A percentile compares a stretch with the other conserved stretches of the same genome.
Evolutionary conservation across 2,113 vertebrate species (phyloP).

Genomic region (Ophthalmolycus amberensis): DNA sequence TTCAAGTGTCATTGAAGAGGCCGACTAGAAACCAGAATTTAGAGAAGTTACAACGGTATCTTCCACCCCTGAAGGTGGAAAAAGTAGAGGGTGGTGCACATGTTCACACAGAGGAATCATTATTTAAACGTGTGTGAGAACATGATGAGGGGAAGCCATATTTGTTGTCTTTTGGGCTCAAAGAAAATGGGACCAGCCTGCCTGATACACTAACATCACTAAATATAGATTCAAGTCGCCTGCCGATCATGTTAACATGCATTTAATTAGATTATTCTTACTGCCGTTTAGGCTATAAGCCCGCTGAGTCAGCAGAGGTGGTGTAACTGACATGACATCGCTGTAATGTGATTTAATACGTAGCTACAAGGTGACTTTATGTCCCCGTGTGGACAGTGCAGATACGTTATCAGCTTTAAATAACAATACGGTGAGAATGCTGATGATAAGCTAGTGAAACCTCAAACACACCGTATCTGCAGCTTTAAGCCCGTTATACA

Average conservation of each 20-base stretch:
- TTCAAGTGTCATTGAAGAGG: neutral
- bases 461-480: neutral
- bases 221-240: slow-evolving; percentile 71
- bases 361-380: neutral
- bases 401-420: neutral
- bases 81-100: slow-evolving; percentile 29
- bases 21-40: slow-evolving; percentile 33
- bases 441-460: neutral
- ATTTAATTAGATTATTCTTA: slow-evolving; percentile 69
- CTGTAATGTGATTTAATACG: neutral
- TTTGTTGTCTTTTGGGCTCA: slow-evolving; percentile 26
- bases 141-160: slow-evolving; percentile 34
- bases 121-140: slow-evolving; percentile 46
- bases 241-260: slow-evolving; percentile 52
- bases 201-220: slow-evolving; percentile 33
- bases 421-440: neutral
- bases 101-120: slow-evolving; percentile 67
- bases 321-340: slow-evolving; percentile 1
- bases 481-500: neutral
- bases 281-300: slow-evolving; percentile 26
- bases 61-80: slow-evolving; percentile 49
- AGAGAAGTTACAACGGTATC: slow-evolving; percentile 64
- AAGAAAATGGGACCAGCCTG: slow-evolving; percentile 58
- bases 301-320: slow-evolving; percentile 53
- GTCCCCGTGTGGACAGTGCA: neutral